A percentile compares a stretch with the other conserved stretches of the same genome.
These are phyloP conservation scores for Cheilosia impressa DNA, from an alignment of 2,888 invertebrate genomes.

Conservation along the genomic window DNA sequence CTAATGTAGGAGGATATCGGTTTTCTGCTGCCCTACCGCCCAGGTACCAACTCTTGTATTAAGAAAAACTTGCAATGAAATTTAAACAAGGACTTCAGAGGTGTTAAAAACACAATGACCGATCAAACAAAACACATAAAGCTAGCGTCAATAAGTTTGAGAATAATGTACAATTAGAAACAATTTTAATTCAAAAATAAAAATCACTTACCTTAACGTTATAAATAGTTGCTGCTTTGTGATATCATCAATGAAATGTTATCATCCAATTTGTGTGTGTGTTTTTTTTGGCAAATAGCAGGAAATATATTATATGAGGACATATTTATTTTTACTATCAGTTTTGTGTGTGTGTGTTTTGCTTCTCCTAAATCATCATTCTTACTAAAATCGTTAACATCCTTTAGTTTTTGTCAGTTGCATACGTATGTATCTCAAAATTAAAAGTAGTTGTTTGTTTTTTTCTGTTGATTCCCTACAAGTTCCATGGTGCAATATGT, in stretches of 20 bases:
- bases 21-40: too few species aligned
- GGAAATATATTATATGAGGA: slow-evolving; percentile 61
- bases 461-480: slow-evolving; percentile 47
- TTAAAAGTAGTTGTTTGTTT: slow-evolving; percentile 56
- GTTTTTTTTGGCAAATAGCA: slow-evolving; percentile 74
- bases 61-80: too few species aligned
- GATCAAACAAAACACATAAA: too few species aligned
- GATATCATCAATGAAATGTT: slow-evolving; percentile 68
- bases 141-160: too few species aligned
- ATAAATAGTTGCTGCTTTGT: slow-evolving; percentile 60
- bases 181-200: background rate
- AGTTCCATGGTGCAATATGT: slow-evolving; percentile 51
- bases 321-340: slow-evolving; percentile 41
- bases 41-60: too few species aligned
- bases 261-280: slow-evolving; percentile 59
- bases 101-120: too few species aligned
- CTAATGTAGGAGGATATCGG: too few species aligned
- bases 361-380: slow-evolving; percentile 36
- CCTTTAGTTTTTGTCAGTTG: slow-evolving; percentile 45
- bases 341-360: slow-evolving; percentile 28
- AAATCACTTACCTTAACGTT: slow-evolving; percentile 63
- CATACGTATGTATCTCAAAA: slow-evolving; percentile 55
- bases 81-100: too few species aligned
- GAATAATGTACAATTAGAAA: background rate
- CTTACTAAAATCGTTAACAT: slow-evolving; percentile 55